Conservation (phyloP, 1,140 invertebrate genomes). For the Medauroidea extradentata region DNA sequence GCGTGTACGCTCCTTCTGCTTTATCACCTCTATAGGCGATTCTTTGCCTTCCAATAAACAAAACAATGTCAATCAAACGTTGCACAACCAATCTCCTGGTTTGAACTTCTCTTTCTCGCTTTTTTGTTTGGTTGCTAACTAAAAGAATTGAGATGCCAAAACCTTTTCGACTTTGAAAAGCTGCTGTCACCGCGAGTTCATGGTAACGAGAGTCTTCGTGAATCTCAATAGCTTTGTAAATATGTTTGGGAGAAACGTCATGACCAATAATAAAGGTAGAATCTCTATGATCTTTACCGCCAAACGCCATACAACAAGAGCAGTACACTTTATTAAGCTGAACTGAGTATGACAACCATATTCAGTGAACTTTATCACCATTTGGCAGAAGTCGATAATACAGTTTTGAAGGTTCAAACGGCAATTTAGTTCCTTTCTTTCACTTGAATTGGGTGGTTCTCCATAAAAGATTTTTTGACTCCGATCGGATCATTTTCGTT, state of each 20-base stretch:
- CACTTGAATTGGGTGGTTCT: too few species aligned
- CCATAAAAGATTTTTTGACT: too few species aligned
- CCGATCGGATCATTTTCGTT: too few species aligned
- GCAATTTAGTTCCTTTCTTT: too few species aligned
- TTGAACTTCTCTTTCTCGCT: slow-evolving; percentile 1
- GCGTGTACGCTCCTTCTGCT: slow-evolving; percentile 4
- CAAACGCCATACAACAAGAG: too few species aligned
- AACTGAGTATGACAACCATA: too few species aligned
- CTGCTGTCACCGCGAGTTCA: background rate
- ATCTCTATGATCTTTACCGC: background rate
- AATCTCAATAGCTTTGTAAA: slow-evolving; percentile 13
- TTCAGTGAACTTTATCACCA: too few species aligned
- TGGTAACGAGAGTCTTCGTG: slow-evolving; percentile 11
- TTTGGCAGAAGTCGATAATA: too few species aligned
- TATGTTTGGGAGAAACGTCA: slow-evolving; percentile 5
- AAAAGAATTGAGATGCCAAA: slow-evolving; percentile 10
- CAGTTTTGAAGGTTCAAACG: background rate
- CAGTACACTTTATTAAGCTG: too few species aligned
- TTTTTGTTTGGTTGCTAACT: background rate
- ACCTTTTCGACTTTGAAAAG: slow-evolving; percentile 11
- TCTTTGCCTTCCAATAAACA: slow-evolving; percentile 17
- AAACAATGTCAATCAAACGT: slow-evolving; percentile 11
- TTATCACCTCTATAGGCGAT: slow-evolving; percentile 7
- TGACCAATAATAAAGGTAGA: slow-evolving; percentile 16
- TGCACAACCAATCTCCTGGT: slow-evolving; percentile 6